Evolutionary conservation across 2,888 invertebrate species (phyloP).

Genomic region (Catocala fraxini): DNA sequence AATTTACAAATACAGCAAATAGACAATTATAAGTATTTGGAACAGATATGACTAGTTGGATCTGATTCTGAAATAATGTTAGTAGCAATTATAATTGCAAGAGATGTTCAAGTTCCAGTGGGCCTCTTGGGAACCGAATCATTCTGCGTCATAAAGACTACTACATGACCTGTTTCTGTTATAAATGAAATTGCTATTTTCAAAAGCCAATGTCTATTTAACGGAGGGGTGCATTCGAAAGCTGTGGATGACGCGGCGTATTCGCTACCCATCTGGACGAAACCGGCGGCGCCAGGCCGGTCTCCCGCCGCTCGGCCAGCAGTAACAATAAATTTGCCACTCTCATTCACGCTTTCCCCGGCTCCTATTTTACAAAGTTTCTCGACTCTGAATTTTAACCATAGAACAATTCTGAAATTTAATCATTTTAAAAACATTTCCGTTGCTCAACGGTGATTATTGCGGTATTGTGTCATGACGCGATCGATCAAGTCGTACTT

Average conservation of each 20-base stretch:
- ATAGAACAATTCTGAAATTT: slow-evolving; percentile 25
- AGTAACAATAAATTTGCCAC: slow-evolving; percentile 40
- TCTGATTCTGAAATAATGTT: slow-evolving; percentile 13
- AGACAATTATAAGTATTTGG: not conserved
- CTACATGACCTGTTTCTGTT: slow-evolving; percentile 19
- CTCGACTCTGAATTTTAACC: slow-evolving; percentile 27
- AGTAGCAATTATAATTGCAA: not conserved
- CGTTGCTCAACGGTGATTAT: slow-evolving; percentile 12
- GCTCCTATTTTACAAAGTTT: slow-evolving; percentile 39
- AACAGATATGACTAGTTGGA: not conserved
- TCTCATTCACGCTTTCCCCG: slow-evolving; percentile 40
- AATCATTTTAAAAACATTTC: slow-evolving; percentile 34
- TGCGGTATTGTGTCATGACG: slow-evolving; percentile 14
- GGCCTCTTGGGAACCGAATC: no score
- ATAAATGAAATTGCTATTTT: slow-evolving; percentile 36
- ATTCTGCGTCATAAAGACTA: no score
- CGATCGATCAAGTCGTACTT: not conserved
- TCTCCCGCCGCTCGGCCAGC: slow-evolving; percentile 11
- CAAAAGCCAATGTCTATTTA: slow-evolving; percentile 37
- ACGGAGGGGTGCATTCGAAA: slow-evolving; percentile 39
- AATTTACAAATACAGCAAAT: not conserved
- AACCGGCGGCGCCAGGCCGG: slow-evolving; percentile 10
- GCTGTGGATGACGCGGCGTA: slow-evolving; percentile 38
- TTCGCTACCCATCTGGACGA: slow-evolving; percentile 35
- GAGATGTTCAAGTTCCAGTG: no score